Evolutionary conservation across 2,797 vertebrate genomes (phyloP).

Genomic region (Darevskia mixta): DNA sequence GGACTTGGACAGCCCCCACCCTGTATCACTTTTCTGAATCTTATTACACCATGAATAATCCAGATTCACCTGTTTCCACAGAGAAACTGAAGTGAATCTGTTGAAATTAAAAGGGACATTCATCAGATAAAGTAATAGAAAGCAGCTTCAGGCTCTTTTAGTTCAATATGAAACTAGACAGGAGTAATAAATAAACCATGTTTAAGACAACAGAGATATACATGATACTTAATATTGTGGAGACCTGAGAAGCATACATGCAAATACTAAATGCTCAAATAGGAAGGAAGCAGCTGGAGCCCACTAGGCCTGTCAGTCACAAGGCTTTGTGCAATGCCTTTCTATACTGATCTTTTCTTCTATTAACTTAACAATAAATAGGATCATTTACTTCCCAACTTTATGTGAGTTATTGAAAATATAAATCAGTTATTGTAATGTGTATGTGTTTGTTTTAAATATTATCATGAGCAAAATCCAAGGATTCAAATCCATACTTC

Average conservation of each 20-base stretch:
- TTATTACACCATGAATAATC: background rate
- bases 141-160: slow-evolving; percentile 22
- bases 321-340: background rate
- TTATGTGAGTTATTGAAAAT: background rate
- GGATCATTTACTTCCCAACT: slow-evolving; percentile 8
- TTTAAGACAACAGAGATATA: slow-evolving; percentile 4
- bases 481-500: background rate
- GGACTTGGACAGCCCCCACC: too few species aligned
- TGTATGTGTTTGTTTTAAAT: background rate
- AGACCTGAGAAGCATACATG: slow-evolving; percentile 22
- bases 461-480: background rate
- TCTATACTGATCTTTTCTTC: background rate
- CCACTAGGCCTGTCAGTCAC: background rate
- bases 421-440: background rate
- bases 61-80: background rate
- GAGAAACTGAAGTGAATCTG: background rate
- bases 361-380: background rate
- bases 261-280: slow-evolving; percentile 32
- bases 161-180: slow-evolving; percentile 35
- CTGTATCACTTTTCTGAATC: background rate
- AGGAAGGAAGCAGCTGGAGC: slow-evolving; percentile 8
- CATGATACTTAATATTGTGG: slow-evolving; percentile 55
- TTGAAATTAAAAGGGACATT: slow-evolving; percentile 5
- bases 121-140: background rate
- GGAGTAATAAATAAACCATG: slow-evolving; percentile 23